Conservation (phyloP, 2,888 invertebrate species). For the Ectobius pallidus region DNA sequence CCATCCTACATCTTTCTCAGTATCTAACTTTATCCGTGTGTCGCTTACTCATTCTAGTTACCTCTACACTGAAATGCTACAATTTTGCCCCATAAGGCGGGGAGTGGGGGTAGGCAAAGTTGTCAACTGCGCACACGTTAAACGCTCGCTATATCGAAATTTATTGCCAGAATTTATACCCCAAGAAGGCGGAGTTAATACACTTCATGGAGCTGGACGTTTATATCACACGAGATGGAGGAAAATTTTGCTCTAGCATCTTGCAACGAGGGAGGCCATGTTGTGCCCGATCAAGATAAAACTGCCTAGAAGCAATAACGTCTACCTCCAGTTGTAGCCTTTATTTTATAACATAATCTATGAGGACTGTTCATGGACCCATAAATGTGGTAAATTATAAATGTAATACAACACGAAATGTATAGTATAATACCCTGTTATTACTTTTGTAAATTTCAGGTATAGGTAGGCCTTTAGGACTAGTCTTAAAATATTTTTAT, state of each 20-base stretch:
- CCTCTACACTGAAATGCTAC: slow-evolving; percentile 35
- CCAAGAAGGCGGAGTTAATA: slow-evolving; percentile 31
- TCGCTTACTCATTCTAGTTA: slow-evolving; percentile 24
- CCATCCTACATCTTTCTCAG: slow-evolving; percentile 20
- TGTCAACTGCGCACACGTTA: slow-evolving; percentile 39
- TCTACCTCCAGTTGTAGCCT: too few relatives aligned
- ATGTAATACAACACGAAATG: too few relatives aligned
- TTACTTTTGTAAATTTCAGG: too few relatives aligned
- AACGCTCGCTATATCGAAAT: slow-evolving; percentile 40
- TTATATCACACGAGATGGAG: slow-evolving; percentile 7
- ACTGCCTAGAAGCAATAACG: too few relatives aligned
- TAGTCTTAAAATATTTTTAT: too few relatives aligned
- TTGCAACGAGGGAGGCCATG: neutral
- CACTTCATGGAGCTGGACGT: slow-evolving; percentile 35
- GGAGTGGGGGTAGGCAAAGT: slow-evolving; percentile 25
- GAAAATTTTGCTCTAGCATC: neutral
- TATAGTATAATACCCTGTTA: too few relatives aligned
- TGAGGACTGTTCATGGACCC: too few relatives aligned
- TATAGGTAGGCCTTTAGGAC: too few relatives aligned
- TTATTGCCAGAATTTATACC: slow-evolving; percentile 42
- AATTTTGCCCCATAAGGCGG: slow-evolving; percentile 40
- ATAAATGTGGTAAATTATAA: too few relatives aligned
- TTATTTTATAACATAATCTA: too few relatives aligned
- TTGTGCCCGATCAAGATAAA: too few relatives aligned
- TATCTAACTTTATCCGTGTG: slow-evolving; percentile 29